Evolutionary conservation across 2,888 invertebrate genomes (phyloP), one percentile per base, ranked within the genome.

Genomic region (Cheilosia impressa): DNA sequence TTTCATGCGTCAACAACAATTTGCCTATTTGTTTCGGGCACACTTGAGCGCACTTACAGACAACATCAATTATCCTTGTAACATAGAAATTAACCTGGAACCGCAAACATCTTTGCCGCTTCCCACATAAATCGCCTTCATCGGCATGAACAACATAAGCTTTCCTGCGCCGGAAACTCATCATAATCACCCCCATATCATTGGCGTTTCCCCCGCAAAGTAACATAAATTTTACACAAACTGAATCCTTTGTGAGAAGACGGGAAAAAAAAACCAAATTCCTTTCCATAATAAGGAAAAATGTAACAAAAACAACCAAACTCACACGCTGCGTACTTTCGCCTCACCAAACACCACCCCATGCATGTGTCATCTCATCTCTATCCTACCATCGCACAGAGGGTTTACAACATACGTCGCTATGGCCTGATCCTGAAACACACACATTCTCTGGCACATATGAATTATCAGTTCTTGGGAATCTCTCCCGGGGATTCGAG

Each of bases 171-270:
- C 69, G 84, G 85, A 85, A 72, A 68, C 81, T 85, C 76, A 81
- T 85, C 81, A 77, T 72, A 85, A 81, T 81, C 85, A 81, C 71
- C 76, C 84, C 76, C 81, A 41, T 72, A 71, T 65, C 63, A 84
- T 76, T 75, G 62, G 24, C 57, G 55, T 38, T 47, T 53, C 68
- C 63, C 22, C 24, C 22, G 53, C 38, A 69, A 53, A 65, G 53
- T 58, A 50, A 76, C 80, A 85, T 85, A 85, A 80, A 85, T 85
- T 85, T 85, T 77, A 76, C 62, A 81, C 15, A 85, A 85, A 85
- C 85, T 85, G 81, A 85, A 72, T 85, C 85, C 80, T 81, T 80
- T 76, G 63, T 63, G 43, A 76, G 62, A 38, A 47, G 43, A 60
- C 66, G 60, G 4, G 17, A 47, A 31, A 55, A 45, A 52, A 19